Conservation (phyloP, 2,888 invertebrate genomes). For the Hemicrepidius hirtus region DNA sequence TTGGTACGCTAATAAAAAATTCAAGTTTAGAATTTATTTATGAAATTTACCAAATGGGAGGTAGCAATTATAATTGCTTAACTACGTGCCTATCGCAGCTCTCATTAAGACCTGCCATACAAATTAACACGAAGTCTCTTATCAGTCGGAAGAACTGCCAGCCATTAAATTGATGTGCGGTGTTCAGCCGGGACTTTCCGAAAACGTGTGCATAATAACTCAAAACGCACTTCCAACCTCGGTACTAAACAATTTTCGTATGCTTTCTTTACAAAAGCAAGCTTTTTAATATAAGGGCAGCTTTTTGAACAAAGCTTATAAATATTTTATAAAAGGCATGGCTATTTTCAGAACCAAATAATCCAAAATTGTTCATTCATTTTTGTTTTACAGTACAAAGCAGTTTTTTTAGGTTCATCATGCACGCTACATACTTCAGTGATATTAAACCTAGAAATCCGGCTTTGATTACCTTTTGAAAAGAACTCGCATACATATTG, state of each 20-base stretch:
- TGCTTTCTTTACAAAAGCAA: neutral
- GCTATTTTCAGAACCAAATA: conserved; percentile 1
- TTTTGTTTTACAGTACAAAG: conserved; percentile 19
- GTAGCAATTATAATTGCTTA: conserved; percentile 40
- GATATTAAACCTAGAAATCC: conserved; percentile 47
- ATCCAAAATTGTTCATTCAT: conserved; percentile 2
- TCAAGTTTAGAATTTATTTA: conserved; percentile 10
- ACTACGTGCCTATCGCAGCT: conserved; percentile 42
- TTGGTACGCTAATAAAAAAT: too few species aligned
- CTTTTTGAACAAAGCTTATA: neutral
- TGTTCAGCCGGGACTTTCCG: conserved; percentile 19
- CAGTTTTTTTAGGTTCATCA: conserved; percentile 35
- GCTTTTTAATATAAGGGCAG: neutral
- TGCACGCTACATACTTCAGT: conserved; percentile 28
- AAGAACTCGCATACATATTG: conserved; percentile 42
- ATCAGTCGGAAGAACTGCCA: conserved; percentile 47
- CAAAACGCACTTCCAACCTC: conserved; percentile 26
- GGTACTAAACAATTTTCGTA: neutral
- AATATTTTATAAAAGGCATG: neutral
- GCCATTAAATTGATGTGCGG: conserved; percentile 44
- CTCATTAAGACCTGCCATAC: conserved; percentile 48
- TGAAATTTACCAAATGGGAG: conserved; percentile 21
- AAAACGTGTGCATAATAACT: conserved; percentile 41
- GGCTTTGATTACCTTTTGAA: conserved; percentile 46
- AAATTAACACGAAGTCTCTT: conserved; percentile 49